Conservation (phyloP, 1,140 invertebrate genomes). For the Panulirus ornatus region DNA sequence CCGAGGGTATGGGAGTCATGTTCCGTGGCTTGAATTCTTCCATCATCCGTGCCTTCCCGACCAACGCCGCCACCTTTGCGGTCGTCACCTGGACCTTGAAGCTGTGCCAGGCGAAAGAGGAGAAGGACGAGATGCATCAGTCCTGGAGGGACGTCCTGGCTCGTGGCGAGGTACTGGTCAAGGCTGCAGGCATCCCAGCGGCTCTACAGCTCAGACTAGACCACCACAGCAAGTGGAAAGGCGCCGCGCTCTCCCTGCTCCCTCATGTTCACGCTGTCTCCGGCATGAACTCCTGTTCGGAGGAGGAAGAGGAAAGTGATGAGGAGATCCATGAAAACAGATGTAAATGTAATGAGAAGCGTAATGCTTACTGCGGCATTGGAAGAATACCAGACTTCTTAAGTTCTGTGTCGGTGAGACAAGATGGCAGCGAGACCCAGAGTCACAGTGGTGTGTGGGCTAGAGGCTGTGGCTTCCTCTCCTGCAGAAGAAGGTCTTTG, state of each 20-base stretch:
- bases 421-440: not conserved
- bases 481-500: not conserved
- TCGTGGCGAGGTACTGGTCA: slow-evolving; percentile 45
- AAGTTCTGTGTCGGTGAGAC: not conserved
- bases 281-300: not conserved
- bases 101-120: slow-evolving; percentile 73
- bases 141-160: slow-evolving; percentile 52
- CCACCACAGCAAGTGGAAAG: not conserved
- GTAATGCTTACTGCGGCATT: not conserved
- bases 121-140: not conserved
- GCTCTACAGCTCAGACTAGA: slow-evolving; percentile 11
- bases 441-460: not conserved
- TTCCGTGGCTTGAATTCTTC: slow-evolving; percentile 87
- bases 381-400: slow-evolving; percentile 33
- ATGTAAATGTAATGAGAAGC: slow-evolving; percentile 3
- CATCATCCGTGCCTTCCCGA: slow-evolving; percentile 90
- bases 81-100: slow-evolving; percentile 88
- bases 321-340: not conserved
- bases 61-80: slow-evolving; percentile 94
- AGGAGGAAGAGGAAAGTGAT: not conserved
- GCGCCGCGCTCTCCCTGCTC: not conserved
- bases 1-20: slow-evolving; percentile 85
- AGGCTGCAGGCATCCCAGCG: slow-evolving; percentile 33
- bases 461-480: slow-evolving; percentile 8
- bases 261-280: slow-evolving; percentile 51